Percentiles rank a stretch among this genome's conserved stretches.
These are phyloP conservation scores for Phylloscopus trochilus DNA, from an alignment of 2,113 vertebrate genomes.

Conservation along the genomic window DNA sequence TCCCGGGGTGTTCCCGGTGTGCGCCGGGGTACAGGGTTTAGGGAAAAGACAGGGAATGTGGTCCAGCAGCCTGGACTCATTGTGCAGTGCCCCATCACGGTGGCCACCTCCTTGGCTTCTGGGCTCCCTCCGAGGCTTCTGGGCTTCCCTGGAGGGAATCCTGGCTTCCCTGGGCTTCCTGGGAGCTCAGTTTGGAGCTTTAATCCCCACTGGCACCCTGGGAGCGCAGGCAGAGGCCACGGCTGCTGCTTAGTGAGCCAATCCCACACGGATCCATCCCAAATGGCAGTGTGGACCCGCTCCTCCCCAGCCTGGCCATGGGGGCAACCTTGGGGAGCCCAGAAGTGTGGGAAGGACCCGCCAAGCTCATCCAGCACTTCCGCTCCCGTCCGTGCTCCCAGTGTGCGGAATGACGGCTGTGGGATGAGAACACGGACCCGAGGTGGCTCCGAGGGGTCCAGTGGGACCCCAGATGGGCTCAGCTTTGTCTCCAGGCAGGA, in stretches of 20 bases:
- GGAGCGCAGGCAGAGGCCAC: neutral
- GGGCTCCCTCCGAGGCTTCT: rapidly evolving
- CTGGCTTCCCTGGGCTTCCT: neutral
- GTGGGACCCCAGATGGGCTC: neutral
- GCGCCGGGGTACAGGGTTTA: rapidly evolving
- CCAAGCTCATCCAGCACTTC: neutral
- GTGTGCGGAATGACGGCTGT: rapidly evolving
- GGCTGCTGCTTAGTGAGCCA: neutral
- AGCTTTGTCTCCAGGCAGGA: neutral
- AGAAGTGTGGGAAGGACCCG: neutral
- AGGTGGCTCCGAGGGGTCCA: neutral
- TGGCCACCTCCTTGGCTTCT: rapidly evolving
- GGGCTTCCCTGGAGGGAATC: neutral
- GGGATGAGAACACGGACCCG: rapidly evolving
- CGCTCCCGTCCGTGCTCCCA: rapidly evolving
- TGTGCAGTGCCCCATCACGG: rapidly evolving
- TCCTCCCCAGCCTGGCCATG: neutral
- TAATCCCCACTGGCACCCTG: neutral
- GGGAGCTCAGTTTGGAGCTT: neutral
- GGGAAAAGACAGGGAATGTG: rapidly evolving
- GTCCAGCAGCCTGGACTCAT: neutral
- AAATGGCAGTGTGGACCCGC: rapidly evolving
- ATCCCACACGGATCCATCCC: neutral
- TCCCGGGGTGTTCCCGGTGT: neutral
- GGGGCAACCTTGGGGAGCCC: neutral